These are phyloP conservation scores for Gnathochromis pfefferi DNA, from an alignment of 2,113 vertebrate species.

Conservation along the genomic window DNA sequence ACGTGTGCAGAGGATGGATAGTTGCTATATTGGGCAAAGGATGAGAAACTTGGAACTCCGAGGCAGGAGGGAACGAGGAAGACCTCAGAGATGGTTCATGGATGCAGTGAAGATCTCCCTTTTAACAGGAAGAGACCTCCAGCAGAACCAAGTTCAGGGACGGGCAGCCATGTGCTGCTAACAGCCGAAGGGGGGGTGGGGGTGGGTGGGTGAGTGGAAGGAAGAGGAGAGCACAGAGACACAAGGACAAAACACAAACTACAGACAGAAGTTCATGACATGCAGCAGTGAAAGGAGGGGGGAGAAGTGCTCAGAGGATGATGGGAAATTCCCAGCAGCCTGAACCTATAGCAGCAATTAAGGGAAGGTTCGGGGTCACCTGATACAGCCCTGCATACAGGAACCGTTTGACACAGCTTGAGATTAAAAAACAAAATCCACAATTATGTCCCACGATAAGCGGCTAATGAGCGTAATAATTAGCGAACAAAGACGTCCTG, in stretches of 20 bases:
- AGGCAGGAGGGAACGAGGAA: background rate
- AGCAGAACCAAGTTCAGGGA: background rate
- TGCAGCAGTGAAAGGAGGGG: background rate
- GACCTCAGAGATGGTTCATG: background rate
- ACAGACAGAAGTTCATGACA: background rate
- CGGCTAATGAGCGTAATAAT: background rate
- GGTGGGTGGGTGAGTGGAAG: background rate
- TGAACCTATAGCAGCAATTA: background rate
- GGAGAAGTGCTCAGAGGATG: background rate
- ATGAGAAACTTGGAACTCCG: background rate
- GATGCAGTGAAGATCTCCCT: background rate
- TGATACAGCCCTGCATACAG: background rate
- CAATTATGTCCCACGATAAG: background rate
- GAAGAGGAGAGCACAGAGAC: background rate
- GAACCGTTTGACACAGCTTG: background rate
- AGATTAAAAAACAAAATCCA: background rate
- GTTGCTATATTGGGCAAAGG: background rate
- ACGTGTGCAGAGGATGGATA: background rate
- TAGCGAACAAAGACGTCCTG: background rate
- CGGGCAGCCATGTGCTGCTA: background rate
- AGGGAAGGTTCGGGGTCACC: background rate
- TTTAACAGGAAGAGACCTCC: background rate
- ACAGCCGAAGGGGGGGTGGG: background rate
- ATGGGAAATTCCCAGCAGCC: background rate
- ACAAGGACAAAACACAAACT: background rate